phyloP scores from a whole-genome alignment of 2,888 invertebrate species.

The Melieria picta region DNA sequence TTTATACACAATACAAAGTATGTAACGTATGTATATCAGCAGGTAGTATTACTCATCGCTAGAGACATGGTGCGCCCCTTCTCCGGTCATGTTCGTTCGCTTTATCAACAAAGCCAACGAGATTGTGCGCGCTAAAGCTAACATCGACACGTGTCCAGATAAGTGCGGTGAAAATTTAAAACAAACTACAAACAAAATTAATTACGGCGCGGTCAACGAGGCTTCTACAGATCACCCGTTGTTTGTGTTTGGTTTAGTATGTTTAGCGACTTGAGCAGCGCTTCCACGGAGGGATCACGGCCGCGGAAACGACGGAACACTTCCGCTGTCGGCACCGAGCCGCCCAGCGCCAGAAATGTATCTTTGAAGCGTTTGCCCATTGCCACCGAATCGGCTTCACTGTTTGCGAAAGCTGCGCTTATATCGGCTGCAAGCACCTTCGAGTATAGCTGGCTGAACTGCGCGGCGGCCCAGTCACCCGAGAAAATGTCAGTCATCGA shows the following conservation, averaged over 20 bases:
- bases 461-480: slow-evolving; percentile 86
- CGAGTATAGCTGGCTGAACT: slow-evolving; percentile 88
- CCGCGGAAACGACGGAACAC: slow-evolving; percentile 92
- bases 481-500: slow-evolving; percentile 85
- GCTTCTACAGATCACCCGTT: slow-evolving; percentile 50
- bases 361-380: slow-evolving; percentile 80
- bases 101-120: too few relatives aligned
- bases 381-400: slow-evolving; percentile 62
- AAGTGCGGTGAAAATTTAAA: too few relatives aligned
- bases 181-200: too few relatives aligned
- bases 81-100: too few relatives aligned
- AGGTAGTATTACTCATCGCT: too few relatives aligned
- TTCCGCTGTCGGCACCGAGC: slow-evolving; percentile 83
- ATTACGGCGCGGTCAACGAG: neutral
- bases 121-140: too few relatives aligned
- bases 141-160: too few relatives aligned
- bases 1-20: too few relatives aligned
- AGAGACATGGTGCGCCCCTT: too few relatives aligned
- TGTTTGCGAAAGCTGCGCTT: slow-evolving; percentile 79
- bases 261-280: slow-evolving; percentile 71
- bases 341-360: slow-evolving; percentile 85
- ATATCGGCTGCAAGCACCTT: slow-evolving; percentile 90
- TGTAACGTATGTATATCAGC: too few relatives aligned
- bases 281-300: slow-evolving; percentile 88
- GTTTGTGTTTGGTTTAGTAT: slow-evolving; percentile 57